Percentiles rank a stretch among this genome's conserved stretches.
Conservation (phyloP, 2,113 vertebrate genomes). For the Malaclemys terrapin region DNA sequence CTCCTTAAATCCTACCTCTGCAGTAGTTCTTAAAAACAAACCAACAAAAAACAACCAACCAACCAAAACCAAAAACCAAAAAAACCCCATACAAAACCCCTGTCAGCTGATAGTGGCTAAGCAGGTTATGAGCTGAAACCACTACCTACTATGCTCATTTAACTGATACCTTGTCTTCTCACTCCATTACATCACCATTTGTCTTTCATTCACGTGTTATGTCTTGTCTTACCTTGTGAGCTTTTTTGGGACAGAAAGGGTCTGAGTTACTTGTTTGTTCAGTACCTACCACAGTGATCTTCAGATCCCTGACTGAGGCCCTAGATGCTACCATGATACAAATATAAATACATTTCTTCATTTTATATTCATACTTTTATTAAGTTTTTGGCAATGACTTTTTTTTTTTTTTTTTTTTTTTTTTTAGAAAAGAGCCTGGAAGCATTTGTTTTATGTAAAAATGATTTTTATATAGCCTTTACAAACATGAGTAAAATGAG, state of each 20-base stretch:
- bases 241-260: not conserved
- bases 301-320: not conserved
- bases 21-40: not conserved
- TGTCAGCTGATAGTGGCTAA: not conserved
- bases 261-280: not conserved
- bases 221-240: not conserved
- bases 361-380: not conserved
- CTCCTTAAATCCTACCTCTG: not conserved
- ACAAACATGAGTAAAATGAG: not conserved
- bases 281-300: not conserved
- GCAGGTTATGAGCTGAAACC: not conserved
- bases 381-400: not conserved
- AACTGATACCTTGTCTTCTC: not conserved
- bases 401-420: not conserved
- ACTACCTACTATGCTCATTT: rapidly evolving
- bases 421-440: not conserved
- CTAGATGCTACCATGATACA: not conserved
- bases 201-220: not conserved
- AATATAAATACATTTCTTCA: not conserved
- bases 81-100: no score
- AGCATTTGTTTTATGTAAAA: not conserved
- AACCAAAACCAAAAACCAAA: no score
- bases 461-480: not conserved
- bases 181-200: not conserved
- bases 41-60: no score